These are phyloP conservation scores for Epistrophe eligans DNA, from an alignment of 2,888 invertebrate genomes.

Conservation along the genomic window DNA sequence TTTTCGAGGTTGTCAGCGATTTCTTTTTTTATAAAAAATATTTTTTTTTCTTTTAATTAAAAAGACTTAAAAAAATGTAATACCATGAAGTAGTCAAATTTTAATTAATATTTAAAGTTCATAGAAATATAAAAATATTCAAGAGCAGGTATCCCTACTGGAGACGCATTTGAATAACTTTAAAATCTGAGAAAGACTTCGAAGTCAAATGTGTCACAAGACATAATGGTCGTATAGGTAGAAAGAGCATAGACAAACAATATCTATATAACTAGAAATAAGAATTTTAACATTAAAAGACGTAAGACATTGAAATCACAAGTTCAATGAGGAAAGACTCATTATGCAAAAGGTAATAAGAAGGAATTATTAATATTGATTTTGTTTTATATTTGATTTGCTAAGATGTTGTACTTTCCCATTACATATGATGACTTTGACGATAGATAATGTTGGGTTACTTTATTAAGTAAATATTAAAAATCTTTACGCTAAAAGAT, in stretches of 20 bases:
- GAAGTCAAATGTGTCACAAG: neutral
- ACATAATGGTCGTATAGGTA: neutral
- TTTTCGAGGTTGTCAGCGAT: constrained; percentile 47
- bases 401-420: too few species aligned
- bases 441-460: neutral
- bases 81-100: too few species aligned
- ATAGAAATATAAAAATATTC: too few species aligned
- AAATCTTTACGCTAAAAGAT: too few species aligned
- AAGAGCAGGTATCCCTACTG: too few species aligned
- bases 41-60: neutral
- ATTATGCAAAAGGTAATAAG: constrained; percentile 30
- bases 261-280: neutral
- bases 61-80: too few species aligned
- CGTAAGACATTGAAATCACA: constrained; percentile 46
- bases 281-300: neutral
- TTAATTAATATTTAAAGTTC: too few species aligned
- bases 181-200: constrained; percentile 3
- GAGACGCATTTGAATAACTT: neutral
- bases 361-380: constrained; percentile 64
- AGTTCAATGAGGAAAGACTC: constrained; percentile 55
- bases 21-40: neutral
- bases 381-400: constrained; percentile 14
- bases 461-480: neutral
- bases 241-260: neutral
- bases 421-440: neutral